Percentiles rank a stretch among this genome's conserved stretches.
Conservation (phyloP, 2,797 vertebrate species). For the Benthosema pterotum region DNA sequence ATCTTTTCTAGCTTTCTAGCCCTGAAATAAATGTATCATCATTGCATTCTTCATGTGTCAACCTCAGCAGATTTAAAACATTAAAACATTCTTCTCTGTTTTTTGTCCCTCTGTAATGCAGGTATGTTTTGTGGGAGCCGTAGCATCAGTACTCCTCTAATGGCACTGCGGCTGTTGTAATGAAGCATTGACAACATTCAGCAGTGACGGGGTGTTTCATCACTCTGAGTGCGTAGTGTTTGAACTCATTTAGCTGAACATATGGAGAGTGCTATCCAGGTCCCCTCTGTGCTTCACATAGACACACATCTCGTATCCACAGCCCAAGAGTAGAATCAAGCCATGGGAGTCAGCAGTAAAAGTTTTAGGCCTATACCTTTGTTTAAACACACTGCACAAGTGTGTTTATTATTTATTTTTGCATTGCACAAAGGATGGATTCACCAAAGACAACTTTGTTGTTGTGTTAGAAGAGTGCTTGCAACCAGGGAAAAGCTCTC, state of each 20-base stretch:
- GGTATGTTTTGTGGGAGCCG: constrained; percentile 2
- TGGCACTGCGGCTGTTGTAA: constrained; percentile 37
- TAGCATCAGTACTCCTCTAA: constrained; percentile 9
- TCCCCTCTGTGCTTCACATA: constrained; percentile 56
- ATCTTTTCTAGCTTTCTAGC: too few species aligned
- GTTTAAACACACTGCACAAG: constrained; percentile 25
- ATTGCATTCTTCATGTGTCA: not conserved
- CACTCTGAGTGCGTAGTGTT: constrained; percentile 55
- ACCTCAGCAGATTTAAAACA: constrained; percentile 4
- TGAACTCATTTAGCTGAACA: constrained; percentile 66
- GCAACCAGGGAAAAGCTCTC: not conserved
- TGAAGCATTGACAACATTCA: constrained; percentile 55
- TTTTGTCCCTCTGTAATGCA: constrained; percentile 1
- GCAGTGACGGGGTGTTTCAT: constrained; percentile 56
- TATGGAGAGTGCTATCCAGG: constrained; percentile 61
- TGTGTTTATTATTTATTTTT: constrained; percentile 39
- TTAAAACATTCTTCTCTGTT: not conserved
- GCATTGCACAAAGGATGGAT: constrained; percentile 16
- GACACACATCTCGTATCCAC: constrained; percentile 50
- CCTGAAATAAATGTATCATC: too few species aligned
- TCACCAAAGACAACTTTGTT: constrained; percentile 3
- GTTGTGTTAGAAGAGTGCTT: not conserved
- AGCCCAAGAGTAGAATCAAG: constrained; percentile 36
- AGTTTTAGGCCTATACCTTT: constrained; percentile 16
- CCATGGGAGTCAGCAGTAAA: constrained; percentile 38